Base-by-base conservation (phyloP, 2,888 invertebrate genomes). In the Mythimna albipuncta region DNA sequence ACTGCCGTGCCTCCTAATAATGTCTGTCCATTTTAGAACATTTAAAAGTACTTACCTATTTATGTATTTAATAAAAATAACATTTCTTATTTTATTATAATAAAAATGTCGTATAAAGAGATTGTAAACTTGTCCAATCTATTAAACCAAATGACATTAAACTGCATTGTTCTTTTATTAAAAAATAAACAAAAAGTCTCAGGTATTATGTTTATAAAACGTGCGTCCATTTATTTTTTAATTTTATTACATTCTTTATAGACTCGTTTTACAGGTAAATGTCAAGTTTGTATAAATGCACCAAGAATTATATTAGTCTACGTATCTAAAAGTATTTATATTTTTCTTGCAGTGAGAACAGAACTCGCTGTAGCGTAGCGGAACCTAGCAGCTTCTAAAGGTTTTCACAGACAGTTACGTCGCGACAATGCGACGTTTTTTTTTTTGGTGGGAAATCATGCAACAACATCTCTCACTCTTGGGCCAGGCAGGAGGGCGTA, bases 81-180 rank as follows among this genome's bases (percentile, higher is more conserved):
- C 16, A 3, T 57, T 32, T 32, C 7, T 57, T 57, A 32, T 7
- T 57, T 57, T 55, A 26, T 47, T 6, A 6, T 6, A 6, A 32
- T 57, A 32, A 32, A 57, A 57, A 19, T 32, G 16, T 32, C 7
- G 32, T 19, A 19, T 16, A 32, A 16, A 58, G n/a, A 41, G 41
- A 61, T 21, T 41, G 21, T 13, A 41, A 61, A 61, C 61, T 13
- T 13, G 61, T 41, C 13, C n/a, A 3, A 41, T 41, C 11, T 21
- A 41, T 59, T 59, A 41, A 21, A 41, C 21, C 41, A 41, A 21
- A 21, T 21, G 38, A 38, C 58, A 58, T 58, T 59, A 6, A 59
- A n/a, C 61, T 61, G 41, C 21, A 41, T 21, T 41, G 41, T 61
- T 41, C 21, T 61, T 13, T 59, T 59, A 38, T 59, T 58, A 11